A percentile compares a stretch with the other conserved stretches of the same genome.
phyloP scores from a whole-genome alignment of 2,797 vertebrate species.

The Poeciliopsis gracilis region DNA sequence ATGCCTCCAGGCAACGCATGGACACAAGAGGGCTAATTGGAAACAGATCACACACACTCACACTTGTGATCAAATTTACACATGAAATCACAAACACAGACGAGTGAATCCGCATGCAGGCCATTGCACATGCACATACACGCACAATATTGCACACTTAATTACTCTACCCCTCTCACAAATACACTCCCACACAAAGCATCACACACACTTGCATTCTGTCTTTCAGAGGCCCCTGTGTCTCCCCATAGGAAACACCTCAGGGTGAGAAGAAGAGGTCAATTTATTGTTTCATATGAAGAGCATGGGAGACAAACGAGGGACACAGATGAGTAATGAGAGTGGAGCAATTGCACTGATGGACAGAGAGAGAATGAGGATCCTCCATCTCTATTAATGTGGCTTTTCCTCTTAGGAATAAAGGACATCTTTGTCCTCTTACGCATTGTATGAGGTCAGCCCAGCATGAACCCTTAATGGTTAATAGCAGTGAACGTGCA shows the following conservation, averaged over 20 bases:
- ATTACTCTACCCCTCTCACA: conserved; percentile 65
- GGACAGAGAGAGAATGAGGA: conserved; percentile 49
- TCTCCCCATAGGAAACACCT: conserved; percentile 68
- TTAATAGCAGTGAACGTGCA: conserved; percentile 46
- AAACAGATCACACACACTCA: conserved; percentile 75
- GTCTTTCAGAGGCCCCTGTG: conserved; percentile 61
- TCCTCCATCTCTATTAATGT: conserved; percentile 66
- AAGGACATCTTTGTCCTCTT: conserved; percentile 43
- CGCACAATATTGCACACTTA: conserved; percentile 57
- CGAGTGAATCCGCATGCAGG: conserved; percentile 29
- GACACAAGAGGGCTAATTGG: conserved; percentile 74
- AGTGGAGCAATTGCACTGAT: conserved; percentile 46
- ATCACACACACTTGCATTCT: conserved; percentile 57
- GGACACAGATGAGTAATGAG: conserved; percentile 65
- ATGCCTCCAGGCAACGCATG: conserved; percentile 65
- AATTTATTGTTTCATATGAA: conserved; percentile 73
- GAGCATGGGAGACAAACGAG: conserved; percentile 71
- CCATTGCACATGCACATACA: conserved; percentile 41
- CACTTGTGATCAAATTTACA: conserved; percentile 71
- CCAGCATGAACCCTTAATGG: conserved; percentile 63
- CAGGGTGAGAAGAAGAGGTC: conserved; percentile 71
- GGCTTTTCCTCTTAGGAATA: conserved; percentile 36
- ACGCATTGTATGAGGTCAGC: conserved; percentile 66
- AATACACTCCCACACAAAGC: conserved; percentile 60
- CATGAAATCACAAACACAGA: conserved; percentile 49